phyloP scores from a whole-genome alignment of 2,797 vertebrate species.

The Lagocephalus sceleratus region DNA sequence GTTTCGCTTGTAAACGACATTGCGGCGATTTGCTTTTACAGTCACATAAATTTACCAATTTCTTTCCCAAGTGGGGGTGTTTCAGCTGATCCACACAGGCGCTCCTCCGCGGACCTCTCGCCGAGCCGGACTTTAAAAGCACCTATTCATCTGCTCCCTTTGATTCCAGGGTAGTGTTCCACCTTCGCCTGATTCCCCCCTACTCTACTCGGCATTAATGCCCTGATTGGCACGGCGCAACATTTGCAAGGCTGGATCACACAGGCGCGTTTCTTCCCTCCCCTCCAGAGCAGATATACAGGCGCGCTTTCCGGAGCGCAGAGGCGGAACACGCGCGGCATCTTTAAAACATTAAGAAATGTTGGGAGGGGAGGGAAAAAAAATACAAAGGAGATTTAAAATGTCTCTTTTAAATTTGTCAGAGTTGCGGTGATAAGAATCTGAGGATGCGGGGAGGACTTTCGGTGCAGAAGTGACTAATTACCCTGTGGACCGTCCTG shows the following conservation, averaged over 20 bases:
- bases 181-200: slow-evolving; percentile 20
- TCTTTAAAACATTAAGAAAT: neutral
- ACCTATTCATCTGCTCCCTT: slow-evolving; percentile 31
- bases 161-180: slow-evolving; percentile 24
- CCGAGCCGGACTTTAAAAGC: slow-evolving; percentile 20
- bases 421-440: slow-evolving; percentile 67
- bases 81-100: neutral
- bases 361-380: neutral
- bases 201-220: slow-evolving; percentile 26
- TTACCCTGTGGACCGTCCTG: slow-evolving; percentile 71
- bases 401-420: slow-evolving; percentile 64
- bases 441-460: slow-evolving; percentile 66
- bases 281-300: slow-evolving; percentile 19
- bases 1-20: slow-evolving; percentile 3
- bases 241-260: slow-evolving; percentile 30
- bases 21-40: slow-evolving; percentile 5
- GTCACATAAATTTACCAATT: slow-evolving; percentile 28
- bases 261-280: neutral
- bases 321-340: neutral
- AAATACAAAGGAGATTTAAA: slow-evolving; percentile 41
- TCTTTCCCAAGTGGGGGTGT: slow-evolving; percentile 23
- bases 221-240: slow-evolving; percentile 35
- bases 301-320: slow-evolving; percentile 27
- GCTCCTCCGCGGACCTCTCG: slow-evolving; percentile 18
- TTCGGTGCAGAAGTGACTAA: slow-evolving; percentile 72